A percentile compares a stretch with the other conserved stretches of the same genome.
Evolutionary conservation across 2,888 invertebrate species (phyloP).

Genomic region (Subacronicta megacephala): DNA sequence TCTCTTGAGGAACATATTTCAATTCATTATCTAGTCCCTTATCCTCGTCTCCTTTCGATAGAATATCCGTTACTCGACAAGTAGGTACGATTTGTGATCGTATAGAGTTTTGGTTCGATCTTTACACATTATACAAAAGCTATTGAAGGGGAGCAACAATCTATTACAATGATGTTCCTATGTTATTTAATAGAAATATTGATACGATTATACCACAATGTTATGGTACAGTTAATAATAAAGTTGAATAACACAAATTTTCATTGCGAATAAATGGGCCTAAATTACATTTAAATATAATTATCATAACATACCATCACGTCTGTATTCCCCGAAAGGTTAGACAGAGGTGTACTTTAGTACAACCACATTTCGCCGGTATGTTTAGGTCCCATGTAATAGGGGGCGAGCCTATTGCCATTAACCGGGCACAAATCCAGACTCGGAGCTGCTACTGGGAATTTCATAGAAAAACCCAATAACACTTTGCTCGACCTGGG

Average conservation of each 20-base stretch:
- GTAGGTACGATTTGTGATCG: conserved; percentile 21
- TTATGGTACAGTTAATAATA: background rate
- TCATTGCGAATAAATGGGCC: conserved; percentile 11
- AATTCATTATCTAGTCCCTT: conserved; percentile 27
- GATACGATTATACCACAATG: background rate
- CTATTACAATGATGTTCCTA: conserved; percentile 5
- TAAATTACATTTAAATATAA: conserved; percentile 10
- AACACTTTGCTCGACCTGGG: too few species aligned
- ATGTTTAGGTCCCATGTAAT: too few species aligned
- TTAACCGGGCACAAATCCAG: too few species aligned
- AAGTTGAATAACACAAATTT: conserved; percentile 4
- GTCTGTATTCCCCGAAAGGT: too few species aligned
- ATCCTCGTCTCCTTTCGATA: conserved; percentile 22
- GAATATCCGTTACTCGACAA: conserved; percentile 12
- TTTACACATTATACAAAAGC: conserved; percentile 19
- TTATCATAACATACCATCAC: too few species aligned
- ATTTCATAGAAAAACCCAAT: too few species aligned
- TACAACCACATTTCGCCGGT: too few species aligned
- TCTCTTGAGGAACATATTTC: conserved; percentile 26
- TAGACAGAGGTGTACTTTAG: too few species aligned
- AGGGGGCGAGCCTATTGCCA: too few species aligned
- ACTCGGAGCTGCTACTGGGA: too few species aligned
- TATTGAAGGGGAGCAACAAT: conserved; percentile 18
- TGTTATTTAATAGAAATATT: conserved; percentile 3
- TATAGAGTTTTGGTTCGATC: conserved; percentile 7